Base-by-base conservation (phyloP, 2,797 vertebrate genomes). In the Momotus momota region DNA sequence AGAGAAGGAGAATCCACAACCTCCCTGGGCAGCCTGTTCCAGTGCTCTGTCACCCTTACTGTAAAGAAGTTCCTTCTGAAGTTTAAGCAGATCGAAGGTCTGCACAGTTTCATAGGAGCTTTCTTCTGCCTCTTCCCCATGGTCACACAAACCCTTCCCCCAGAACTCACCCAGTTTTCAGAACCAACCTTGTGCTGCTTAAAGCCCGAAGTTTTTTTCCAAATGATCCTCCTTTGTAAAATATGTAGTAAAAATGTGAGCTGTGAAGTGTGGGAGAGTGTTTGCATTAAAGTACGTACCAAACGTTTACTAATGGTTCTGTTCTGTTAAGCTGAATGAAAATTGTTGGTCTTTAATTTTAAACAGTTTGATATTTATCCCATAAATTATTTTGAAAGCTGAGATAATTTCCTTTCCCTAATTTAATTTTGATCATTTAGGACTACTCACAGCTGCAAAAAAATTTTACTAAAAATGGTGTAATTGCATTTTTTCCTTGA, bases 91-190 rank as follows among this genome's bases (percentile, higher is more conserved):
- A 25, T 14, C 49, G 3, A 16, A 43, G 55, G 3, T 21, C 38
- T 25, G 12, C 31, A 7, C 19, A 5, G 1, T 14, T 14, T 33
- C 6, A 6, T 1, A 2, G 4, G 6, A 19, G 11, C 7, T 8
- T 18, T 13, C 25, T 66, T 26, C n/a, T 61, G n/a, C n/a, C 35
- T 45, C 21, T 67, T 60, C 41, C 18, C 12, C 12, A 1, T 11
- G 10, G 12, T 14, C 40, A 38, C n/a, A 35, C 29, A 26, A 46
- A 31, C 26, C 16, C 5, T 46, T 5, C 31, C 17, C 29, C 9
- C 20, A 15, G 40, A 75, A 19, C 55, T 77, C 4, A 0, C 33
- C 5, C 18, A 3, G 5, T 58, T 57, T 64, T 72, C 80, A 60
- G 22, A 75, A 58, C 15, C 16, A 12, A 43, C 43, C 27, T 20